These are phyloP conservation scores for Eurystomus gularis DNA, from an alignment of 2,113 vertebrate species.

Conservation along the genomic window DNA sequence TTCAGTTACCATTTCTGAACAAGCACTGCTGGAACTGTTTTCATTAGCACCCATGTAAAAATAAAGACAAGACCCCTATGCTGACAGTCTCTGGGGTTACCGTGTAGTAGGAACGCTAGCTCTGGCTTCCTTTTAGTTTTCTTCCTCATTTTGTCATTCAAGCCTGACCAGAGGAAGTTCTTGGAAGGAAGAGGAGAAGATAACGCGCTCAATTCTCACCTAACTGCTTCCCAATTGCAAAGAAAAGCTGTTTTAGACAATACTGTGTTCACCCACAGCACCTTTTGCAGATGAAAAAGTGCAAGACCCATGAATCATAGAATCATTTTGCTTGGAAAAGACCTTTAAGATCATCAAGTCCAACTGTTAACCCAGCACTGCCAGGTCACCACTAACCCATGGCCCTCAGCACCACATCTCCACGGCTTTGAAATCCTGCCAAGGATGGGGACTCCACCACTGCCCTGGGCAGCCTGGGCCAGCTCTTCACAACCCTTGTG, in stretches of 20 bases:
- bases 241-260: background rate
- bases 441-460: background rate
- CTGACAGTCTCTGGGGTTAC: background rate
- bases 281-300: background rate
- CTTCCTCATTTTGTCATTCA: background rate
- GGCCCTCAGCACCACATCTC: background rate
- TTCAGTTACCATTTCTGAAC: background rate
- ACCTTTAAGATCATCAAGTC: background rate
- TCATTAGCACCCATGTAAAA: background rate
- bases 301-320: background rate
- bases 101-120: background rate
- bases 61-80: background rate
- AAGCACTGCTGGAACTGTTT: background rate
- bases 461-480: background rate
- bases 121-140: background rate
- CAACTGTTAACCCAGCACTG: background rate
- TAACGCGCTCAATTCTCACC: background rate
- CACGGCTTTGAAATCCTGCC: background rate
- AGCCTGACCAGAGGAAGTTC: background rate
- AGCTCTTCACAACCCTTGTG: background rate
- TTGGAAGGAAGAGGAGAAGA: background rate
- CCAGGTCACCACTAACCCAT: background rate
- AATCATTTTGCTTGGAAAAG: background rate
- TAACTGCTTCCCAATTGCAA: background rate
- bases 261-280: background rate